These are phyloP conservation scores for Phragmatobia fuliginosa DNA, from an alignment of 2,888 invertebrate species.

Conservation along the genomic window DNA sequence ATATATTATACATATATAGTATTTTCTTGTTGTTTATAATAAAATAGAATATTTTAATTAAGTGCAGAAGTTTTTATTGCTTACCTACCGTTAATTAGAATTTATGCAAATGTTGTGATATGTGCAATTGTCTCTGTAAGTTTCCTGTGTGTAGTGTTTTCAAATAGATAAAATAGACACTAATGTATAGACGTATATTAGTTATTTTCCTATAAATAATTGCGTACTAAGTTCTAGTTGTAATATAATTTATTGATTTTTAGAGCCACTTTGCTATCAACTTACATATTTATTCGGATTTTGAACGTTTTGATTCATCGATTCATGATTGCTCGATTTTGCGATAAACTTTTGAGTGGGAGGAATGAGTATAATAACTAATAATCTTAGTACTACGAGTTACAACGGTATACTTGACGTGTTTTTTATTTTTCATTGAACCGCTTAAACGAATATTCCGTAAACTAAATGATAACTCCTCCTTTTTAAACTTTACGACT, in stretches of 20 bases:
- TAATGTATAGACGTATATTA: background rate
- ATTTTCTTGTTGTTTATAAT: conserved; percentile 54
- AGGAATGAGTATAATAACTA: background rate
- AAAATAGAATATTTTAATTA: conserved; percentile 43
- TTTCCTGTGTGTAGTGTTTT: conserved; percentile 4
- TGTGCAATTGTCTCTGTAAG: conserved; percentile 25
- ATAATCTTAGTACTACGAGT: background rate
- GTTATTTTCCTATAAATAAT: background rate
- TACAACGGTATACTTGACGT: background rate
- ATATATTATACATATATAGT: conserved; percentile 45
- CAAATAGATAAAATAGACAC: background rate
- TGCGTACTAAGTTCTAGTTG: background rate
- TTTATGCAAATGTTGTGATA: conserved; percentile 33
- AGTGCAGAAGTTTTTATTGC: conserved; percentile 30
- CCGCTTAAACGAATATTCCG: background rate
- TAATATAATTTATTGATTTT: no score
- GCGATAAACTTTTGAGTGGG: background rate
- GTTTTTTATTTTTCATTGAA: background rate
- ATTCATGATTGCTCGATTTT: background rate
- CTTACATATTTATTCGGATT: background rate
- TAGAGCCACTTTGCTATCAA: background rate
- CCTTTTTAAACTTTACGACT: background rate
- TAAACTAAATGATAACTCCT: background rate
- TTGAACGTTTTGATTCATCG: background rate
- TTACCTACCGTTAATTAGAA: conserved; percentile 31